phyloP scores from a whole-genome alignment of 2,113 vertebrate species.

The Castor canadensis region DNA sequence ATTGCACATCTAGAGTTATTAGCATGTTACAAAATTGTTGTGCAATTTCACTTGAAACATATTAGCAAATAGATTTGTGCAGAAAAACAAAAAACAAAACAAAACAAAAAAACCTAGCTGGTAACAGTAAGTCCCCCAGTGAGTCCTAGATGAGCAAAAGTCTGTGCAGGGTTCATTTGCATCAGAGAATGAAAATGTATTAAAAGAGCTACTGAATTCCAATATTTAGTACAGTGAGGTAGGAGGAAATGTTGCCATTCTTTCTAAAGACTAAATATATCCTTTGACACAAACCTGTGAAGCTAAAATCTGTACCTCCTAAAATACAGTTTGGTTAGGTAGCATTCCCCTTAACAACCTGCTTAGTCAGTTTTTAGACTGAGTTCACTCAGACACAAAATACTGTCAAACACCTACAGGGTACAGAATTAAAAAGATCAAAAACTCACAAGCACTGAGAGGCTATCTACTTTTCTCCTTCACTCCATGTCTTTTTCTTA shows the following conservation, averaged over 20 bases:
- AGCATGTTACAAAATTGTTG: constrained; percentile 69
- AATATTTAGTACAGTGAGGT: neutral
- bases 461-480: neutral
- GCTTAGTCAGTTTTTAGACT: neutral
- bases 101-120: too few species aligned
- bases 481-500: neutral
- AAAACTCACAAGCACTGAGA: neutral
- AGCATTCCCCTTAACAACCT: neutral
- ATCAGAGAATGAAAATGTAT: neutral
- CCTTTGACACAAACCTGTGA: neutral
- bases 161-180: neutral
- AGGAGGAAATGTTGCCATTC: neutral
- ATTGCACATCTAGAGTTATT: constrained; percentile 32
- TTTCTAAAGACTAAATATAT: constrained; percentile 3
- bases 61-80: constrained; percentile 61
- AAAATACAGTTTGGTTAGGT: neutral
- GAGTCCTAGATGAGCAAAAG: neutral
- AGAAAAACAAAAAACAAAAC: too few species aligned
- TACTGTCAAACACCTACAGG: neutral
- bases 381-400: constrained; percentile 11
- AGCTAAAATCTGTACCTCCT: neutral
- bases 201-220: neutral
- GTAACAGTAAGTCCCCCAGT: neutral
- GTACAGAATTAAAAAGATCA: neutral
- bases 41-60: constrained; percentile 74